Evolutionary conservation across 2,113 vertebrate genomes (phyloP).

Genomic region (Rissa tridactyla): DNA sequence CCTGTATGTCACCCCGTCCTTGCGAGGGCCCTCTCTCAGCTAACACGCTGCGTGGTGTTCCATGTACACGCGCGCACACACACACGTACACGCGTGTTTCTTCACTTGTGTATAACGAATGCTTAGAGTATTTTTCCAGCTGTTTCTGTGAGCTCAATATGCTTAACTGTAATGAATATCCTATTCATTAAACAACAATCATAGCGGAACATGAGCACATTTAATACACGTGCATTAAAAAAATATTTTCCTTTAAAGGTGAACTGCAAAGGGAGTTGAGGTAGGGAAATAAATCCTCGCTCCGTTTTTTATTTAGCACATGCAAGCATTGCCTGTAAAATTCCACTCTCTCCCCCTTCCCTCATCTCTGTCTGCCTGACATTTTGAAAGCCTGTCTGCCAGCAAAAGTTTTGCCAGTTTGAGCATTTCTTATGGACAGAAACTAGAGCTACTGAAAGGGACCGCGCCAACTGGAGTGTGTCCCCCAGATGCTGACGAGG

Average conservation of each 20-base stretch:
- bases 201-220: not conserved
- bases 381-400: not conserved
- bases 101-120: not conserved
- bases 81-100: not conserved
- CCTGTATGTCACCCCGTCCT: not conserved
- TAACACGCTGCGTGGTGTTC: not conserved
- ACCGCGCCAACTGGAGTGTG: not conserved
- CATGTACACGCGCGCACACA: not conserved
- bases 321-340: not conserved
- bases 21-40: not conserved
- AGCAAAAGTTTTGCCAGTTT: not conserved
- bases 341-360: not conserved
- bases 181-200: conserved; percentile 13
- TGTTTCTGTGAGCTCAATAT: not conserved
- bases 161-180: not conserved
- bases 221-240: not conserved
- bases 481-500: not conserved
- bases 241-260: not conserved
- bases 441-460: not conserved
- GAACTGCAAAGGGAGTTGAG: not conserved
- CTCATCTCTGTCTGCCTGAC: not conserved
- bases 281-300: not conserved
- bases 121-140: conserved; percentile 5
- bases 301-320: not conserved
- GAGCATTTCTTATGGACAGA: not conserved